A percentile compares a stretch with the other conserved stretches of the same genome.
These are phyloP conservation scores for Allenopithecus nigroviridis DNA, from an alignment of 2,797 vertebrate species.

Conservation along the genomic window DNA sequence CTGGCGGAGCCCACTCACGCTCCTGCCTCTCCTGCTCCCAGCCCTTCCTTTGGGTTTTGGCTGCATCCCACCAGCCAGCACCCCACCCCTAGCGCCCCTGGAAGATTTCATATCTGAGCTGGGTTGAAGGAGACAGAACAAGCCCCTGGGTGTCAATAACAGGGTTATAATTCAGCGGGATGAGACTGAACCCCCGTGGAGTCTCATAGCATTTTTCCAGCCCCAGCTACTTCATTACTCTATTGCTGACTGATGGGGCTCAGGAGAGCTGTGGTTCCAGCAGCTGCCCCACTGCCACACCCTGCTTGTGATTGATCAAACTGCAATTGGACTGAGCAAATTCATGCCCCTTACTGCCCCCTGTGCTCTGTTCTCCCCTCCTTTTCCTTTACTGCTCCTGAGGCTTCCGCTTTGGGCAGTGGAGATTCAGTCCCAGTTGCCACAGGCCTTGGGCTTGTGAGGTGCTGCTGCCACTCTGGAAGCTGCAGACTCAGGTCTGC, in stretches of 20 bases:
- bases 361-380: neutral
- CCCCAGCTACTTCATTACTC: conserved; percentile 37
- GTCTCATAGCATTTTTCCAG: conserved; percentile 53
- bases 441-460: neutral
- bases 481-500: neutral
- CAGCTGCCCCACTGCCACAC: neutral
- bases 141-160: conserved; percentile 60
- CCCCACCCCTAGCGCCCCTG: rapidly evolving
- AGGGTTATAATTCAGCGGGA: conserved; percentile 60
- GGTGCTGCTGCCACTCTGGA: neutral
- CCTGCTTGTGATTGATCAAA: conserved; percentile 46
- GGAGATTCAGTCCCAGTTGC: neutral
- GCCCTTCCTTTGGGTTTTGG: neutral
- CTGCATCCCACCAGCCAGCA: neutral
- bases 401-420: neutral
- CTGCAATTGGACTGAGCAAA: conserved; percentile 26
- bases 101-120: neutral
- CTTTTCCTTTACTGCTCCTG: neutral
- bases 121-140: conserved; percentile 51
- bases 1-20: neutral
- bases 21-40: no score
- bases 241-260: conserved; percentile 53
- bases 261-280: conserved; percentile 45
- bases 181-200: neutral
- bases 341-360: neutral